Conservation (phyloP, 2,888 invertebrate genomes). For the Cerastis rubricosa region DNA sequence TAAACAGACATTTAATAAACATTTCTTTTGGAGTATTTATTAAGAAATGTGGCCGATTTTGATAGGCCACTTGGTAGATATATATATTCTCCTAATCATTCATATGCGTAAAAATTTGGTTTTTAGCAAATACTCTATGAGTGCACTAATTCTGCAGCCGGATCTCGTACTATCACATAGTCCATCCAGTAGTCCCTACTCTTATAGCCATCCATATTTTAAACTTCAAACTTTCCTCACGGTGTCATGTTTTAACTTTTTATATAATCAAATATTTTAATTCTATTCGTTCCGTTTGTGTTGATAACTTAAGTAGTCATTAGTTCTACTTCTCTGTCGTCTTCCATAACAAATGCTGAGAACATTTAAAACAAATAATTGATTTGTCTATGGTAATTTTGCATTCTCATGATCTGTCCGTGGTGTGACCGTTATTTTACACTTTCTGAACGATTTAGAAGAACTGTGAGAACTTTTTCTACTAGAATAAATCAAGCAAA, state of each 20-base stretch:
- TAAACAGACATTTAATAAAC: no score
- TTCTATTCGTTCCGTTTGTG: background rate
- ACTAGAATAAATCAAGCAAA: no score
- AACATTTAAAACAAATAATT: background rate
- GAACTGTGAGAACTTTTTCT: background rate
- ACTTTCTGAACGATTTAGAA: slow-evolving; percentile 3
- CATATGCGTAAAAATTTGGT: no score
- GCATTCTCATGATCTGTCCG: background rate
- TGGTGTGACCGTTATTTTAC: background rate
- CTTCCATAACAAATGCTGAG: background rate
- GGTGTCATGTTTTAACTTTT: background rate
- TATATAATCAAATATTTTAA: background rate
- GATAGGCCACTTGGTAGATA: no score
- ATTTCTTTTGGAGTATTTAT: no score
- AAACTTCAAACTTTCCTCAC: background rate
- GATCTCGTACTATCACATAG: no score
- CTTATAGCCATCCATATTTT: background rate
- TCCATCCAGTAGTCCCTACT: background rate
- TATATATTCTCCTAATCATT: no score
- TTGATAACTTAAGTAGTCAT: background rate
- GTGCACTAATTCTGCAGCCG: no score
- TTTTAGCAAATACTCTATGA: no score
- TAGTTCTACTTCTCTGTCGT: background rate
- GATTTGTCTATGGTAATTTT: slow-evolving; percentile 5
- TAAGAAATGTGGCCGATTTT: no score